Evolutionary conservation across 64 coral and sea anemone genomes (phyloP).

Genomic region (Acropora tenuis): DNA sequence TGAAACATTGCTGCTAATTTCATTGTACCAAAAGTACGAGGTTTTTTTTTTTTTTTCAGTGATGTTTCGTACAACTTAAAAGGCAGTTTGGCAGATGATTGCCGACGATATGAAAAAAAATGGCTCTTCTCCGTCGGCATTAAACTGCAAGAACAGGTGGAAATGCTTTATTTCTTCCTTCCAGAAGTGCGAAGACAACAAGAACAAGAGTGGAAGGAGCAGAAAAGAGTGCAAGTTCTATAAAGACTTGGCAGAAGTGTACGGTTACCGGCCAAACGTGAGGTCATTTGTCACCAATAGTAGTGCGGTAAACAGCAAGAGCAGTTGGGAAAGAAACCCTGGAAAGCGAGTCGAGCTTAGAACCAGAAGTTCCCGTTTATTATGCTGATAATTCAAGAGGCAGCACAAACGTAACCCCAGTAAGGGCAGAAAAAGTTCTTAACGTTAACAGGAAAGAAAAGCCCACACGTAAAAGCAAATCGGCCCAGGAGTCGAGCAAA

Average conservation of each 20-base stretch:
- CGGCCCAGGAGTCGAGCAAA: not conserved
- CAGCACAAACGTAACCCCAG: no score
- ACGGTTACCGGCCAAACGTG: no score
- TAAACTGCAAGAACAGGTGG: not conserved
- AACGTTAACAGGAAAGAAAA: not conserved
- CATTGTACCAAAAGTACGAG: constrained; percentile 15
- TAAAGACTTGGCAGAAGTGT: no score
- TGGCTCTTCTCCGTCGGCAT: not conserved
- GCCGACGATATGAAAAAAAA: not conserved
- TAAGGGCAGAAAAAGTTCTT: no score
- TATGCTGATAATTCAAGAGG: no score
- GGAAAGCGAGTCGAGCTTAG: no score
- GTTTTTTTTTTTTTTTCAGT: not conserved
- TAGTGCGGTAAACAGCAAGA: no score
- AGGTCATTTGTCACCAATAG: no score
- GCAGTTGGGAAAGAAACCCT: no score
- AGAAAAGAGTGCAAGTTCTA: not conserved
- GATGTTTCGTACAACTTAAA: not conserved
- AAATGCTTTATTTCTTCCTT: not conserved
- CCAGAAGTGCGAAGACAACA: not conserved
- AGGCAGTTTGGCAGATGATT: constrained; percentile 21
- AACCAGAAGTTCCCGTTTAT: no score
- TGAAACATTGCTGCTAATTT: constrained; percentile 10
- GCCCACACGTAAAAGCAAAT: not conserved
- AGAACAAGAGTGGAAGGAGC: not conserved